Evolutionary conservation across 2,888 invertebrate species (phyloP), one percentile per base, ranked within the genome.

Genomic region (Cybosia mesomella): DNA sequence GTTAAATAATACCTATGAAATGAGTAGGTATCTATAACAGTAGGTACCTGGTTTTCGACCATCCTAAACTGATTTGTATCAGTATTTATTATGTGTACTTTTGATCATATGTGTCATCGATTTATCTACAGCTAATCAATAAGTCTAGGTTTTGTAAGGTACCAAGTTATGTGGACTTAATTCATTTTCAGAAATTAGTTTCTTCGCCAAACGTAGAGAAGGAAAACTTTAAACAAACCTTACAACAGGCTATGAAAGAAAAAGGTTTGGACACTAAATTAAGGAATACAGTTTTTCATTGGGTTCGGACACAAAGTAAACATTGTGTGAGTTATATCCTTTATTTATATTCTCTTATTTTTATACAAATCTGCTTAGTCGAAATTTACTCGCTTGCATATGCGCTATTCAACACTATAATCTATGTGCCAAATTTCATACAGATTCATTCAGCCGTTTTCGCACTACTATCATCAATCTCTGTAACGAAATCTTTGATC

Each of bases 201-300:
- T 97, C 98, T 62, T 97, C 97, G 54, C 96, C 97, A 58, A 96
- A 95, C 80, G 98, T 98, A 43, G 97, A 96, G 83, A 96, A 97
- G 81, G 96, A 97, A 75, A 97, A 98, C 87, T 98, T 98, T 86
- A 97, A 97, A 87, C 96, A 96, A 77, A 97, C 97, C 0, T 92
- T 98, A 72, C 95, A 97, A 77, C 96, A 96, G 79, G 97, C 97
- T 34, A 96, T 98, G 91, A 97, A 96, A 89, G 96, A 96, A 72
- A 97, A 96, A 72, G 98, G 98, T 7, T 93, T 98, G 81, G 98
- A 98, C 86, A 97, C 97, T 7, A 97, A 98, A 88, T 95, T 98
- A 70, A 96, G 97, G 79, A 98, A 98, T 85, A 97, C 97, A 70
- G 97, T 98, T 62, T 98, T 96, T 90, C 97, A 98, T 89, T 97